These are phyloP conservation scores for Ceratotherium simum DNA, from an alignment of 2,113 vertebrate species.

Conservation along the genomic window DNA sequence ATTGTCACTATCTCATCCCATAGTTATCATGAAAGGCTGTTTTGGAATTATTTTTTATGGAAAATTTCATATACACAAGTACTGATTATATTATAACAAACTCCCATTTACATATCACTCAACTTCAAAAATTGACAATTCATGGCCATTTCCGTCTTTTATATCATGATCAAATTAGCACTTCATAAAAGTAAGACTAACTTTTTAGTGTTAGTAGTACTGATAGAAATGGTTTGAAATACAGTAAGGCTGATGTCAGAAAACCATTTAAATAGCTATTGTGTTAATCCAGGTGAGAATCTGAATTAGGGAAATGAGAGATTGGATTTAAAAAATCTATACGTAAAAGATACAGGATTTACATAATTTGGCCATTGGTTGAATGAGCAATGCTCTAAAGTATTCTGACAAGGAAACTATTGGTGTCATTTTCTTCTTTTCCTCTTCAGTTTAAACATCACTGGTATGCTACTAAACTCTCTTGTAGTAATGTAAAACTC, in stretches of 20 bases:
- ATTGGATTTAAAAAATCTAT: not conserved
- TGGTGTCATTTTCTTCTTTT: not conserved
- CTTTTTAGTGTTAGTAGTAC: not conserved
- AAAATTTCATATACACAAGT: not conserved
- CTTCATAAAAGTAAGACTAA: not conserved
- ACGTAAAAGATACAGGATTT: not conserved
- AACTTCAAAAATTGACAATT: not conserved
- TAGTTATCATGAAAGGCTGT: not conserved
- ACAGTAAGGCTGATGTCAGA: not conserved
- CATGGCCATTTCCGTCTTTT: conserved; percentile 8
- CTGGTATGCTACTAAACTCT: not conserved
- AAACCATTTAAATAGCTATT: not conserved
- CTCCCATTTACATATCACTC: not conserved
- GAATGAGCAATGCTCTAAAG: not conserved
- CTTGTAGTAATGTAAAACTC: not conserved
- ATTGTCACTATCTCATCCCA: not conserved
- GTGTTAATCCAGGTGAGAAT: not conserved
- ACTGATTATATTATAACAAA: not conserved
- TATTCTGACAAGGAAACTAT: not conserved
- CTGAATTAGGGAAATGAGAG: not conserved
- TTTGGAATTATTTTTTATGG: conserved; percentile 5
- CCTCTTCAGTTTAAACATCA: not conserved
- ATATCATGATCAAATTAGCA: not conserved
- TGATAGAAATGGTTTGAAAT: not conserved
- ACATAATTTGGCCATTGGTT: not conserved